A percentile compares a stretch with the other conserved stretches of the same genome.
Conservation (phyloP, 2,888 invertebrate species). For the Disparrhopalites patrizii region DNA sequence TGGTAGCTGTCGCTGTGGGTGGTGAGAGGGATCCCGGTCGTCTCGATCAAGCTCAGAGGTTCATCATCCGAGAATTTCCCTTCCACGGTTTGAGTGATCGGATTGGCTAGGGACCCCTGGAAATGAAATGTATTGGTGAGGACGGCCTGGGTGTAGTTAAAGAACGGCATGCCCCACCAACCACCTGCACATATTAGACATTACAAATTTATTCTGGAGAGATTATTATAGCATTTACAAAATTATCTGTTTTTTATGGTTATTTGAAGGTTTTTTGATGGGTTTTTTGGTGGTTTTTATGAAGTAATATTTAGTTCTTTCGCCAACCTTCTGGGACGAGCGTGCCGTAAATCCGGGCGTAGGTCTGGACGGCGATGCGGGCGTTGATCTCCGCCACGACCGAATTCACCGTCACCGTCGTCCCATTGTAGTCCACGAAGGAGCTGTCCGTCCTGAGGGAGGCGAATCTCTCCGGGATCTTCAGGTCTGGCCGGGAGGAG, state of each 20-base stretch:
- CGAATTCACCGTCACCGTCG: slow-evolving; percentile 29
- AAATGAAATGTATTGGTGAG: slow-evolving; percentile 43
- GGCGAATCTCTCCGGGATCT: slow-evolving; percentile 27
- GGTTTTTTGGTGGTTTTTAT: neutral
- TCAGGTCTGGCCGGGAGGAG: slow-evolving; percentile 30
- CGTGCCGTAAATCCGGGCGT: slow-evolving; percentile 39
- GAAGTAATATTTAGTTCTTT: neutral
- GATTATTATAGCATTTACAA: neutral
- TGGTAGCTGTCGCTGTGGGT: slow-evolving; percentile 36
- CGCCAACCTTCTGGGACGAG: slow-evolving; percentile 39
- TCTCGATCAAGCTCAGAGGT: slow-evolving; percentile 39
- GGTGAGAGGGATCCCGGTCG: slow-evolving; percentile 36
- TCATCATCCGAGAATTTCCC: slow-evolving; percentile 34
- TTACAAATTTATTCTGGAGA: neutral
- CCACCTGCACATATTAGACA: too few species aligned
- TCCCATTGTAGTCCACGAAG: slow-evolving; percentile 33
- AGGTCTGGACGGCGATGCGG: slow-evolving; percentile 39
- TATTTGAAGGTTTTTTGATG: neutral
- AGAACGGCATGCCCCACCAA: slow-evolving; percentile 43
- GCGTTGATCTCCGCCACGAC: slow-evolving; percentile 40
- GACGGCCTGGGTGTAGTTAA: slow-evolving; percentile 40
- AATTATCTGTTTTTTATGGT: too few species aligned
- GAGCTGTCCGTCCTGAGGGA: slow-evolving; percentile 36
- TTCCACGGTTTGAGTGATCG: slow-evolving; percentile 35
- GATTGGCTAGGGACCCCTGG: slow-evolving; percentile 36